Base-by-base conservation (phyloP, 1,140 invertebrate species). In the Leptoteleia sp. region DNA sequence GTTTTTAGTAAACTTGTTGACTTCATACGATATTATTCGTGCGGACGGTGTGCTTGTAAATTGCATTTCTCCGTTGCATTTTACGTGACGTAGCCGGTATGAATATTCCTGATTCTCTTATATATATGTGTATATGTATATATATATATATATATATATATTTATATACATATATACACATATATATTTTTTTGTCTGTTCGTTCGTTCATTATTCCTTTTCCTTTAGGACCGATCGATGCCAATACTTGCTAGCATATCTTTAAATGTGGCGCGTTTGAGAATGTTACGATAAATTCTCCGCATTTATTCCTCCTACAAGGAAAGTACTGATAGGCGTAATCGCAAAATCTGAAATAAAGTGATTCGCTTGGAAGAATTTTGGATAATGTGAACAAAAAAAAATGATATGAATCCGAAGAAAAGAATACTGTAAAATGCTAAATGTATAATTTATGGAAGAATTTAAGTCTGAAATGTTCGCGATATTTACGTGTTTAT, bases 1-100 rank as follows among this genome's bases (percentile, higher is more conserved):
- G 73, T 75, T 84, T 84, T 80, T 83, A 81, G 83, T 73, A 80
- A 84, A 71, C 82, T 84, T 85, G 80, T 83, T 80, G 78, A 83
- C 80, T 85, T 65, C 76, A 80, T 59, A 50, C 64, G 75, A 81
- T 80, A 52, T 59, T 64, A 52, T 81, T 83, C 57, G 57, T 70
- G 67, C 62, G 68, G 50, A 38, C 67, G 55, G 55, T 38, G 42
- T 71, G 55, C 72, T 80, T 71, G 43, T 65, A 71, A 71, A 71
- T 62, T 72, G 71, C 71, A 80, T 80, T 80, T 72, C 62, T 70
- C 42, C 57, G 12, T 64, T 50, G 67, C 62, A 67, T 80, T 61
- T 65, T 52, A 72, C 55, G 54, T 67, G 35, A 59, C 33, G 35
- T 71, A 52, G 52, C 50, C 54, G 59, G 29, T 75, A 70, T 22